Conservation (phyloP, 2,888 invertebrate species). For the Nephrocerus scutellatus region DNA sequence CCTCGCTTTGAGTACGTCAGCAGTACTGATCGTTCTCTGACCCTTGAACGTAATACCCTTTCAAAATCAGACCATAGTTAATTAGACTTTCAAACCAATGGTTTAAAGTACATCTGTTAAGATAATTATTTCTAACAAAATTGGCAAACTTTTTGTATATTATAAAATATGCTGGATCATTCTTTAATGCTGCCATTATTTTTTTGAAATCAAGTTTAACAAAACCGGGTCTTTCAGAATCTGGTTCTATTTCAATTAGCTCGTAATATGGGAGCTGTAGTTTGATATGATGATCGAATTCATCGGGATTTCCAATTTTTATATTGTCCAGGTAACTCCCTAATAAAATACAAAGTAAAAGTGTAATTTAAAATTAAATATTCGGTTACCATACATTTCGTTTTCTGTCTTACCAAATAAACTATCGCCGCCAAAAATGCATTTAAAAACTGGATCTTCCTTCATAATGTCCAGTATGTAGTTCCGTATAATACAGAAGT, state of each 20-base stretch:
- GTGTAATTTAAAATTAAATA: slow-evolving; percentile 1
- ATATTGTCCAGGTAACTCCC: slow-evolving; percentile 27
- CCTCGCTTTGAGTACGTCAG: slow-evolving; percentile 20
- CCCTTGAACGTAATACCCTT: background rate
- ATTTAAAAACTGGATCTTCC: slow-evolving; percentile 10
- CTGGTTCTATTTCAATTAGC: slow-evolving; percentile 9
- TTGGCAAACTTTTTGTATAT: background rate
- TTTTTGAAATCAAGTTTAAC: slow-evolving; percentile 23
- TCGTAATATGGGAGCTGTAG: slow-evolving; percentile 21
- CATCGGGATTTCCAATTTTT: slow-evolving; percentile 26
- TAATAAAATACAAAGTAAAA: slow-evolving; percentile 9
- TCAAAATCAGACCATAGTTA: background rate
- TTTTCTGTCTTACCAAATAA: slow-evolving; percentile 18
- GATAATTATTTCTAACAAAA: slow-evolving; percentile 14
- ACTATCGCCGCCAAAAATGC: slow-evolving; percentile 14
- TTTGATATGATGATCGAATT: slow-evolving; percentile 29
- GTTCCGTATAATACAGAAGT: slow-evolving; percentile 18
- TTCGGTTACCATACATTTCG: background rate
- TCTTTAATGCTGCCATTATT: slow-evolving; percentile 4
- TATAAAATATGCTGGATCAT: slow-evolving; percentile 7
- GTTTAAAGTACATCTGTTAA: slow-evolving; percentile 27
- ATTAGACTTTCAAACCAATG: slow-evolving; percentile 26
- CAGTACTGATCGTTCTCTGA: slow-evolving; percentile 6
- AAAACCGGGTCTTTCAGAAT: slow-evolving; percentile 22
- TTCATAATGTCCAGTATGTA: slow-evolving; percentile 16